Evolutionary conservation across 2,113 vertebrate species (phyloP).

Genomic region (Thunnus thynnus): DNA sequence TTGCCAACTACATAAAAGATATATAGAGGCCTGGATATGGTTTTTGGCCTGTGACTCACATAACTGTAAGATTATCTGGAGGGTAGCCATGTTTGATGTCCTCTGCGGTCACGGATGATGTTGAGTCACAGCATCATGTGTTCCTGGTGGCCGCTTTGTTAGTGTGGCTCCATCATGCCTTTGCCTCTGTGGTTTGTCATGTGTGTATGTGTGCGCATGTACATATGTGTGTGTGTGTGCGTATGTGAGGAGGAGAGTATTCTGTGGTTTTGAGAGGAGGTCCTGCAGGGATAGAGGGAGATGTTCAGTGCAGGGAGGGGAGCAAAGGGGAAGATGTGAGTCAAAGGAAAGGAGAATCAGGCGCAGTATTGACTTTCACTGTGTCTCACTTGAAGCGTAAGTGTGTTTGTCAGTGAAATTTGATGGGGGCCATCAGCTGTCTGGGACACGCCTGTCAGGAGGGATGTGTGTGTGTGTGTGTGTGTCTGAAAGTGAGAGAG

Average conservation of each 20-base stretch:
- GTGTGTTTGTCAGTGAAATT: too few relatives aligned
- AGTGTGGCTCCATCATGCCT: constrained; percentile 54
- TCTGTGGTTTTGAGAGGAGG: constrained; percentile 62
- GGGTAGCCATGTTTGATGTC: constrained; percentile 60
- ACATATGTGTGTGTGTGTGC: constrained; percentile 1
- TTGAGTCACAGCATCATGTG: constrained; percentile 70
- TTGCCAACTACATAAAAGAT: constrained; percentile 1
- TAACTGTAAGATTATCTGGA: constrained; percentile 51
- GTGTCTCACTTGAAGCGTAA: constrained; percentile 86
- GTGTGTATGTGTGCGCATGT: constrained; percentile 11
- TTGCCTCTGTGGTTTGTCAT: constrained; percentile 49
- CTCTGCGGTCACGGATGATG: constrained; percentile 59
- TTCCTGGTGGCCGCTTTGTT: constrained; percentile 54
- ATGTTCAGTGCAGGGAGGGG: constrained; percentile 39
- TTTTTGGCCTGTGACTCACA: constrained; percentile 50
- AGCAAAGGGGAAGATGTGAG: constrained; percentile 47
- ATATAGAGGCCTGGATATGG: neutral
- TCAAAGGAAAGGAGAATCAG: constrained; percentile 63
- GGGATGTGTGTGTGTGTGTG: constrained; percentile 39
- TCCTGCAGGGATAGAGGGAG: constrained; percentile 41
- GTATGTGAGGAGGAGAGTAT: constrained; percentile 27
- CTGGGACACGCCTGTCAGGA: constrained; percentile 83
- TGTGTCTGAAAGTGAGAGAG: constrained; percentile 13
- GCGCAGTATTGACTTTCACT: constrained; percentile 92
- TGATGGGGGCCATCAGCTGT: neutral